These are phyloP conservation scores for Pluvianellus socialis DNA, from an alignment of 2,113 vertebrate genomes.

Conservation along the genomic window DNA sequence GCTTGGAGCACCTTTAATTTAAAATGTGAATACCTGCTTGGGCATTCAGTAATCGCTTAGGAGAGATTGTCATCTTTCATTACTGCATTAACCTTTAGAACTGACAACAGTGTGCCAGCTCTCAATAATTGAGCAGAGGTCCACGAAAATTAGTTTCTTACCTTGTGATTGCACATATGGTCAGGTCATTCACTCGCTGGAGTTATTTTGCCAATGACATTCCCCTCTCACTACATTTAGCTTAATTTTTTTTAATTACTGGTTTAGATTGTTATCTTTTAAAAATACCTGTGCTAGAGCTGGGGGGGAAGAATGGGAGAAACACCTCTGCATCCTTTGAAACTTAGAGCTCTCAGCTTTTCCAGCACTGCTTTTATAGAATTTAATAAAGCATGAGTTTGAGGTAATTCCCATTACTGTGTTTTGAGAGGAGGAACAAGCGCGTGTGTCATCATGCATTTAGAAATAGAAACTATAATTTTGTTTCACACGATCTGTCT, in stretches of 20 bases:
- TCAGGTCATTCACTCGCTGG: neutral
- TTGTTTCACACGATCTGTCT: neutral
- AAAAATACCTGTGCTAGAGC: neutral
- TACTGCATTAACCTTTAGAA: slow-evolving; percentile 63
- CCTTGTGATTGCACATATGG: slow-evolving; percentile 11
- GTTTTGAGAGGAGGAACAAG: neutral
- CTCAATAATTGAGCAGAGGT: slow-evolving; percentile 28
- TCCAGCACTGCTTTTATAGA: neutral
- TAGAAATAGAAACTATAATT: neutral
- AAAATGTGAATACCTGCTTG: slow-evolving; percentile 20
- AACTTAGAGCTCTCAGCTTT: neutral
- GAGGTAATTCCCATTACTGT: neutral
- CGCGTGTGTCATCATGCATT: neutral
- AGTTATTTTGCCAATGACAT: neutral
- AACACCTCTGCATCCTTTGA: neutral
- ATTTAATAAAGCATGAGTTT: neutral
- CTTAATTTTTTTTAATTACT: neutral
- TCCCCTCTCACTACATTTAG: neutral
- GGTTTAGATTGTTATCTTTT: neutral
- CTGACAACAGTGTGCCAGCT: slow-evolving; percentile 20
- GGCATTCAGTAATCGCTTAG: slow-evolving; percentile 27
- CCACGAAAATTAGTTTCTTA: slow-evolving; percentile 63
- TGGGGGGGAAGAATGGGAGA: neutral
- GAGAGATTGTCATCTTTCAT: slow-evolving; percentile 67
- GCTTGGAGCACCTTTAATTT: slow-evolving; percentile 12